phyloP scores from a whole-genome alignment of 2,113 vertebrate species.

The Bubo bubo region DNA sequence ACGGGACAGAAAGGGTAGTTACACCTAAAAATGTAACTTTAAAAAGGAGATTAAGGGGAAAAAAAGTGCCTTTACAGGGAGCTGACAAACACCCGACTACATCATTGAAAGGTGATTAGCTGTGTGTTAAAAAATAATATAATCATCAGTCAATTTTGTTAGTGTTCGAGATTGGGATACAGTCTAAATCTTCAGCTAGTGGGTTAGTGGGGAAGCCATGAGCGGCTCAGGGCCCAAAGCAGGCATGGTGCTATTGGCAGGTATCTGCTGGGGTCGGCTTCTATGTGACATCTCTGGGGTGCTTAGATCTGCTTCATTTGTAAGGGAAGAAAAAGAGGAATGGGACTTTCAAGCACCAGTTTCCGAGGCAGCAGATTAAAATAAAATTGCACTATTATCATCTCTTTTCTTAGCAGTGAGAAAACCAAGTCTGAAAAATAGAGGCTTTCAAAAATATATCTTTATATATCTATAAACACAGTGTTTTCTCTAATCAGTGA shows the following conservation, averaged over 20 bases:
- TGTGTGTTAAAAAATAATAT: constrained; percentile 32
- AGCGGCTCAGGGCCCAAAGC: neutral
- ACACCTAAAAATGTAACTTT: neutral
- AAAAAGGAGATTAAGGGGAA: neutral
- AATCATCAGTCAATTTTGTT: neutral
- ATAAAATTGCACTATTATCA: constrained; percentile 60
- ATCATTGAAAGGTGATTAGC: constrained; percentile 37
- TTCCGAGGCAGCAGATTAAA: constrained; percentile 58
- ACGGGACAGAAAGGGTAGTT: neutral
- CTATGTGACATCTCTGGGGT: neutral
- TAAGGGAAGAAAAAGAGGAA: neutral
- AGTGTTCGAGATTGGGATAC: neutral
- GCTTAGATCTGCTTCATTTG: neutral
- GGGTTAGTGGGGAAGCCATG: constrained; percentile 37
- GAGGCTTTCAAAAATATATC: constrained; percentile 74
- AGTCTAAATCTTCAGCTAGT: constrained; percentile 25
- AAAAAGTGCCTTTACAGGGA: constrained; percentile 55
- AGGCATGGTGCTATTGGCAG: neutral
- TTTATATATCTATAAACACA: constrained; percentile 76
- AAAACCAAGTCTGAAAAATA: constrained; percentile 73
- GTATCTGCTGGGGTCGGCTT: constrained; percentile 26
- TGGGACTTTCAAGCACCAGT: constrained; percentile 23
- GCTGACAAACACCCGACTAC: constrained; percentile 12
- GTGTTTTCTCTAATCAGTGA: constrained; percentile 68
- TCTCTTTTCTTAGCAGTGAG: constrained; percentile 61